A percentile compares a stretch with the other conserved stretches of the same genome.
Evolutionary conservation across 2,888 invertebrate genomes (phyloP).

Genomic region (Coelinius sp.): DNA sequence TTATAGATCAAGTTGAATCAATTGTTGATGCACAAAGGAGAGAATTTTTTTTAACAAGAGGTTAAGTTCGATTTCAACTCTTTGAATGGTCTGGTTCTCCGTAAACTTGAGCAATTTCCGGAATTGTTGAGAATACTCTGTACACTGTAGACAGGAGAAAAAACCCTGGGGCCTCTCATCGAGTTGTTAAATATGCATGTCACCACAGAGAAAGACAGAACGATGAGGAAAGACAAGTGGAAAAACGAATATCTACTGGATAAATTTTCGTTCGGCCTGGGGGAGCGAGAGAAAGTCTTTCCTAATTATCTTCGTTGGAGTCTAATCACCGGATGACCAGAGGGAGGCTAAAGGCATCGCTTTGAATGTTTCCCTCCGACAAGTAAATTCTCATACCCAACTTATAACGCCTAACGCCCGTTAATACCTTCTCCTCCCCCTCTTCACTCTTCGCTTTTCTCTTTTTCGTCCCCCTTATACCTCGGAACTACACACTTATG

Average conservation of each 20-base stretch:
- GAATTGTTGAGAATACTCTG: constrained; percentile 47
- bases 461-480: constrained; percentile 53
- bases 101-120: constrained; percentile 67
- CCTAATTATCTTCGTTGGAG: constrained; percentile 65
- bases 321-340: constrained; percentile 63
- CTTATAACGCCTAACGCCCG: constrained; percentile 59
- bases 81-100: constrained; percentile 33
- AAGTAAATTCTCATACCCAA: constrained; percentile 51
- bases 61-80: constrained; percentile 56
- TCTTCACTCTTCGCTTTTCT: not conserved
- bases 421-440: constrained; percentile 53
- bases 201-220: constrained; percentile 5
- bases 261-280: constrained; percentile 47
- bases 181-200: constrained; percentile 66
- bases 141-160: constrained; percentile 45
- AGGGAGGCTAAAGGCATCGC: constrained; percentile 40
- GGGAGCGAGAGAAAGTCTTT: constrained; percentile 57
- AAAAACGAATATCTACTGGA: constrained; percentile 41
- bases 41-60: constrained; percentile 43
- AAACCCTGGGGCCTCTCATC: constrained; percentile 52
- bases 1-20: not conserved
- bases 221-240: constrained; percentile 23
- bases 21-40: constrained; percentile 25
- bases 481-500: constrained; percentile 54
- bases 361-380: constrained; percentile 46